Conservation (phyloP, 2,888 invertebrate genomes). For the Charanyca ferruginea region DNA sequence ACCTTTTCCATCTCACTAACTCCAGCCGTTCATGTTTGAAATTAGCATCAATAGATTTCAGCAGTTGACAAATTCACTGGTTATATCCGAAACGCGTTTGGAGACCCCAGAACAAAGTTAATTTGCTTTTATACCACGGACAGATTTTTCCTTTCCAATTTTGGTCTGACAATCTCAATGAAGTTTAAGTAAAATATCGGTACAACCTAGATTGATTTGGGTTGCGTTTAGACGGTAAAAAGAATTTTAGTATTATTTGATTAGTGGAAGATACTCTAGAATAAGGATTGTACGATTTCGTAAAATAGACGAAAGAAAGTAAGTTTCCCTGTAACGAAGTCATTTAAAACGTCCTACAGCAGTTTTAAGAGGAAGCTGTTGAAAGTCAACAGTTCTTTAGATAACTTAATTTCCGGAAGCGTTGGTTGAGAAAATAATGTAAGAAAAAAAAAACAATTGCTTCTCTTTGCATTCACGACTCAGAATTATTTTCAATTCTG, state of each 20-base stretch:
- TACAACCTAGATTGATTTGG: slow-evolving; percentile 38
- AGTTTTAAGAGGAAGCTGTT: neutral
- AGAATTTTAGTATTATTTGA: slow-evolving; percentile 40
- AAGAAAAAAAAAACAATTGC: too few relatives aligned
- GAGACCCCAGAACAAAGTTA: slow-evolving; percentile 59
- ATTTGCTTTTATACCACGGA: slow-evolving; percentile 54
- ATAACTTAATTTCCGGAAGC: neutral
- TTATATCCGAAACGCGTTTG: slow-evolving; percentile 64
- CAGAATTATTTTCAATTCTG: too few relatives aligned
- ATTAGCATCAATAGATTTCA: slow-evolving; percentile 69
- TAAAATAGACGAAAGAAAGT: neutral
- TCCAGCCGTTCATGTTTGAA: slow-evolving; percentile 62
- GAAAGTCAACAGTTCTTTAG: neutral
- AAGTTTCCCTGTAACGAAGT: neutral
- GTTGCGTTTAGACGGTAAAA: slow-evolving; percentile 13
- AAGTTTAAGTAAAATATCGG: slow-evolving; percentile 35
- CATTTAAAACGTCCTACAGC: neutral
- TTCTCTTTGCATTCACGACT: too few relatives aligned
- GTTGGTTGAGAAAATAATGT: neutral
- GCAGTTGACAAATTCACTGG: slow-evolving; percentile 59
- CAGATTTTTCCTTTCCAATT: slow-evolving; percentile 45
- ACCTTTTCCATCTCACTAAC: slow-evolving; percentile 69
- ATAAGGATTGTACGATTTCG: neutral
- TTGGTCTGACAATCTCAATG: slow-evolving; percentile 29
- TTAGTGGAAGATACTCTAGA: neutral